These are phyloP conservation scores for Myotis davidii DNA, from an alignment of 2,113 vertebrate genomes.

Conservation along the genomic window DNA sequence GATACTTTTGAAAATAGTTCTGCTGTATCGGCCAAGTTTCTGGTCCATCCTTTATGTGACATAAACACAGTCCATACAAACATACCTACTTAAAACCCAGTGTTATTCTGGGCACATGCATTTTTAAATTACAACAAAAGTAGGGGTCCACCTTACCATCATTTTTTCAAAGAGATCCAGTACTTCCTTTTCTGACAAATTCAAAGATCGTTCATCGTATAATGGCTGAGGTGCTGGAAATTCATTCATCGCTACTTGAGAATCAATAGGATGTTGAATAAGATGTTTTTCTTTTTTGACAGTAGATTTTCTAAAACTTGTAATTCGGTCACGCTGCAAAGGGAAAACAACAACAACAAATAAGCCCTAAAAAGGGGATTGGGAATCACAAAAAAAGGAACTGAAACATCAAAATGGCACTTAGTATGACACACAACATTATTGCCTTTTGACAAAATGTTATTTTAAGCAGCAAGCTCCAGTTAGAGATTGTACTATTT, in stretches of 20 bases:
- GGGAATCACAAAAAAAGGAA: not conserved
- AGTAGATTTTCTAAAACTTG: slow-evolving; percentile 95
- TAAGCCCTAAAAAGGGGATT: slow-evolving; percentile 64
- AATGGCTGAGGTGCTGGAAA: slow-evolving; percentile 92
- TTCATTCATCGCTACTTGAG: slow-evolving; percentile 88
- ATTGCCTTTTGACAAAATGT: slow-evolving; percentile 66
- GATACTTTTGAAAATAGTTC: slow-evolving; percentile 18
- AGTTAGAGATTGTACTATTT: slow-evolving; percentile 77
- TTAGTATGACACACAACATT: slow-evolving; percentile 57
- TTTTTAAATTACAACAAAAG: slow-evolving; percentile 59
- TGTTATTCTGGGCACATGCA: not conserved
- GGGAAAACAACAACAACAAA: slow-evolving; percentile 42
- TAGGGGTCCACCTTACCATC: slow-evolving; percentile 91
- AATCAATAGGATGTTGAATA: slow-evolving; percentile 96
- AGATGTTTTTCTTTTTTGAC: slow-evolving; percentile 94
- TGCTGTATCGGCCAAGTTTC: not conserved
- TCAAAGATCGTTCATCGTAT: slow-evolving; percentile 94
- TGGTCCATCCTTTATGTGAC: not conserved
- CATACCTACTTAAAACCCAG: slow-evolving; percentile 12
- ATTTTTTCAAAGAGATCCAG: slow-evolving; percentile 99
- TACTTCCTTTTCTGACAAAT: slow-evolving; percentile 98
- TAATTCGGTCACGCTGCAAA: slow-evolving; percentile 96
- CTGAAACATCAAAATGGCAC: slow-evolving; percentile 58
- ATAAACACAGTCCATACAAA: not conserved
- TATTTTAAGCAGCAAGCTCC: slow-evolving; percentile 80